Evolutionary conservation across 2,888 invertebrate species (phyloP), one percentile per base, ranked within the genome.

Genomic region (Eilema sororculum): DNA sequence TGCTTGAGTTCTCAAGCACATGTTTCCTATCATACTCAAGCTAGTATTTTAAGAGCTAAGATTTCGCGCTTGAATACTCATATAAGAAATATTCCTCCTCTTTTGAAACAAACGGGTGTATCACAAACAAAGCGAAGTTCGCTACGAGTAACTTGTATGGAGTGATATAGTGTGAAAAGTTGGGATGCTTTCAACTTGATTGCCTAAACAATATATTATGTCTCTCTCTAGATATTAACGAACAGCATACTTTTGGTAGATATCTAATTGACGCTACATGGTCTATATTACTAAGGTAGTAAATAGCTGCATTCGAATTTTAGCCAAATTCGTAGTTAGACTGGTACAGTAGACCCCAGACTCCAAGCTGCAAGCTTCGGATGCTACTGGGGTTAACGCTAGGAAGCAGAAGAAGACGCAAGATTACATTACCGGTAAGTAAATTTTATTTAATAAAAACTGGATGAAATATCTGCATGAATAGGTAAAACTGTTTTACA

Each of bases 161-260:
- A 69, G 67, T 73, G 72, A 73, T 67, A 66, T 77, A 68, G 62
- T 62, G 69, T 68, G 71, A 56, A 79, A 80, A 79, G 73, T 79
- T 82, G 65, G 79, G 76, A 81, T 85, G 91, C 92, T 92, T 89
- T 93, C 89, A 90, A 88, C 81, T 85, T 90, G 92, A 93, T 93
- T 92, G 90, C 89, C 85, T 82, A 86, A 89, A 90, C 89, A 90
- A 93, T 91, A 91, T 91, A 90, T 57, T 25, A 37, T 24, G 41
- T 41, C 13, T 56, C 33, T 37, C 1, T 37, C 37, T 41, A 20
- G 25, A 24, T 67, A 12, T 9, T 41, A 5, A 58, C 25, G 25
- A 25, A 58, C 28, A 58, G 20, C 25, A 20, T 25, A 20, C 58
- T 58, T 22, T 60, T 9, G 20, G 30, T 46, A 52, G n/a, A 4